phyloP scores from a whole-genome alignment of 2,113 vertebrate genomes.

The Malurus cyaneus region DNA sequence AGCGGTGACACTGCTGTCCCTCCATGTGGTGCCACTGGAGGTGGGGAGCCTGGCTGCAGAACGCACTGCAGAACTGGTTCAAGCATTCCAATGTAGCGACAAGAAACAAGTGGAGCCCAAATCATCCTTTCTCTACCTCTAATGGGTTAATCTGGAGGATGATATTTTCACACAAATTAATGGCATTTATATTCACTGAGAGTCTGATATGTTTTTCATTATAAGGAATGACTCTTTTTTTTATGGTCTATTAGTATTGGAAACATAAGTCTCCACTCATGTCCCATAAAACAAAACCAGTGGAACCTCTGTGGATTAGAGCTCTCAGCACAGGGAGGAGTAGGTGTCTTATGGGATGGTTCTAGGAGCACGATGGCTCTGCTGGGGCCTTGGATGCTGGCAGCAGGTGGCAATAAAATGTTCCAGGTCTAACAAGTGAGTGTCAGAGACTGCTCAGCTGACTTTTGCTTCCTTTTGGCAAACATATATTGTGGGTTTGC shows the following conservation, averaged over 20 bases:
- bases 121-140: background rate
- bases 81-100: background rate
- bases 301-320: background rate
- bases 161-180: background rate
- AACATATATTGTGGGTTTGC: background rate
- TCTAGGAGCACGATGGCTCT: background rate
- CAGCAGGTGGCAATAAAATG: background rate
- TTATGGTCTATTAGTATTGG: background rate
- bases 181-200: background rate
- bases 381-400: background rate
- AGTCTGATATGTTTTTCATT: background rate
- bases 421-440: background rate
- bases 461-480: background rate
- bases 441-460: background rate
- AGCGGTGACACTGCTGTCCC: fast-evolving
- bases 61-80: fast-evolving
- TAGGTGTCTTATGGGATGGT: background rate
- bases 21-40: background rate
- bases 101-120: background rate
- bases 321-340: background rate
- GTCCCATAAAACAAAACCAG: background rate
- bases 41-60: fast-evolving
- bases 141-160: background rate
- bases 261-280: background rate
- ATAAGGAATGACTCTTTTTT: background rate